Conservation (phyloP, 2,888 invertebrate species). For the Coremacera marginata region DNA sequence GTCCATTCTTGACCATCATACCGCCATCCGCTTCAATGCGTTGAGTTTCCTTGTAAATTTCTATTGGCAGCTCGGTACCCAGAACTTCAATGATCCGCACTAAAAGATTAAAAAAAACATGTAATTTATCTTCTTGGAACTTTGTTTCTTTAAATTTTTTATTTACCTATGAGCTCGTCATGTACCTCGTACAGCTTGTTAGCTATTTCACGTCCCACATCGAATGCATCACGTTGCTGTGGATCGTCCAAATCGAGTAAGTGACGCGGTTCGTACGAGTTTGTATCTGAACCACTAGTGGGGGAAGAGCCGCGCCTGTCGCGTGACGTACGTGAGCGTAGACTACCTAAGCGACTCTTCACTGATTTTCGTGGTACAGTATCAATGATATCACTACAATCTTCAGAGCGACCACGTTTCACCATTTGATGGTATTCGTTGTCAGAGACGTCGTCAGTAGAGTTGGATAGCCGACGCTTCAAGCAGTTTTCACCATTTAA, state of each 20-base stretch:
- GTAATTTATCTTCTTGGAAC: background rate
- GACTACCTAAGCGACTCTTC: slow-evolving; percentile 56
- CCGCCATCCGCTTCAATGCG: slow-evolving; percentile 86
- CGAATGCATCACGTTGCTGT: slow-evolving; percentile 56
- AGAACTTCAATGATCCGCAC: slow-evolving; percentile 79
- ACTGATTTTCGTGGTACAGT: slow-evolving; percentile 46
- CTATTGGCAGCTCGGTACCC: slow-evolving; percentile 80
- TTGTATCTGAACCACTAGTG: slow-evolving; percentile 71
- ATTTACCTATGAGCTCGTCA: slow-evolving; percentile 79
- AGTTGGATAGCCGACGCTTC: slow-evolving; percentile 65
- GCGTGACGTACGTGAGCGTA: slow-evolving; percentile 47
- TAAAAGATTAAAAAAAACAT: slow-evolving; percentile 58
- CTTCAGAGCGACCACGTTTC: slow-evolving; percentile 58
- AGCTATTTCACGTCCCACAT: slow-evolving; percentile 79
- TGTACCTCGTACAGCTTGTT: slow-evolving; percentile 82
- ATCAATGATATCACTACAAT: slow-evolving; percentile 39
- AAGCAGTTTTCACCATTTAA: slow-evolving; percentile 71
- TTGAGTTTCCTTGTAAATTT: slow-evolving; percentile 84
- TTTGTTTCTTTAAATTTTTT: background rate
- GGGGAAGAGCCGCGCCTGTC: slow-evolving; percentile 59
- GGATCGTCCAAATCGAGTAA: slow-evolving; percentile 75
- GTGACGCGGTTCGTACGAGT: slow-evolving; percentile 65
- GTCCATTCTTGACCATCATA: slow-evolving; percentile 86
- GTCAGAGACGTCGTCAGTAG: slow-evolving; percentile 59
- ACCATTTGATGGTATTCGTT: slow-evolving; percentile 56